Conservation (phyloP, 2,113 vertebrate genomes). For the Tonatia bakeri region DNA sequence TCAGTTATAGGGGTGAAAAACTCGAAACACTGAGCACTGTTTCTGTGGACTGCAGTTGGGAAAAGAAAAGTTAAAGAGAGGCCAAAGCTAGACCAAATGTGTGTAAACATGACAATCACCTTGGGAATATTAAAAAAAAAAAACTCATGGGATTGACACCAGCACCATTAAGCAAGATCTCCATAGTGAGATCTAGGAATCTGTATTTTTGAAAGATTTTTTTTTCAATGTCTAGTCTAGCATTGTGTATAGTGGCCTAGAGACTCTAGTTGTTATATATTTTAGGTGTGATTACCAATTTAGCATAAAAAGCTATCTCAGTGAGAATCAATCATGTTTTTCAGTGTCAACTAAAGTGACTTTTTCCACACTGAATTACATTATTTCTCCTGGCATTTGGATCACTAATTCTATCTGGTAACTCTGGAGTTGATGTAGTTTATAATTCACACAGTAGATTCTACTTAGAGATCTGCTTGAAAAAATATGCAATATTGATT, state of each 20-base stretch:
- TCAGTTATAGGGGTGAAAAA: neutral
- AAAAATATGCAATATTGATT: neutral
- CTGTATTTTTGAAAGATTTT: neutral
- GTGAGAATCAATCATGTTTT: neutral
- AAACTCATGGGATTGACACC: neutral
- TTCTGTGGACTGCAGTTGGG: neutral
- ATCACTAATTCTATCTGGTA: neutral
- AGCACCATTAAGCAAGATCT: neutral
- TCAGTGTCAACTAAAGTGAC: neutral
- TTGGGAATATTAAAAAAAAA: neutral
- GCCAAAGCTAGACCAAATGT: neutral
- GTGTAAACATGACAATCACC: neutral
- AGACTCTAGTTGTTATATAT: neutral
- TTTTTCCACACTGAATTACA: neutral
- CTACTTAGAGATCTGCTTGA: neutral
- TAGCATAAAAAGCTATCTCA: neutral
- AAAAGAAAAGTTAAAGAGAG: neutral
- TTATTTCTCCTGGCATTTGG: neutral
- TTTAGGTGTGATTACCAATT: neutral
- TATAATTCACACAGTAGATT: neutral
- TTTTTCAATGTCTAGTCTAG: neutral
- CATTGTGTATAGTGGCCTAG: neutral
- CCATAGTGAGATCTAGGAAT: neutral
- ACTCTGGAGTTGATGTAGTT: neutral
- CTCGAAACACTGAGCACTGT: neutral